Percentiles rank a stretch among this genome's conserved stretches.
Evolutionary conservation across 2,888 invertebrate genomes (phyloP).

Genomic region (Scelioninae gen. 1): DNA sequence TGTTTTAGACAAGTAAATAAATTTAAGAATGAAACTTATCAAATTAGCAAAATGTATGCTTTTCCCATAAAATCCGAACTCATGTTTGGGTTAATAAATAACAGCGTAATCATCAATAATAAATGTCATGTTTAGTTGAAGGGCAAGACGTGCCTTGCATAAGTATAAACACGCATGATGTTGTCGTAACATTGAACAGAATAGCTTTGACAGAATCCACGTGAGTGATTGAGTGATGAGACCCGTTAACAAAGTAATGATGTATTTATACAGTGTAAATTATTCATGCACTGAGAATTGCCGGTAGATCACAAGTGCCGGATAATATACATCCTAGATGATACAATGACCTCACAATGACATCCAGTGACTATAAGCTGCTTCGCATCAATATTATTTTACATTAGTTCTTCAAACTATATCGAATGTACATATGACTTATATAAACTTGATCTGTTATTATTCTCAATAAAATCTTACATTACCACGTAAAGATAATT

Average conservation of each 20-base stretch:
- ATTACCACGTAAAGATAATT: no score
- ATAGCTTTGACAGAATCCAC: conserved; percentile 56
- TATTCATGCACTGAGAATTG: conserved; percentile 53
- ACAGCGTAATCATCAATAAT: conserved; percentile 19
- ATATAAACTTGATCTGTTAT: no score
- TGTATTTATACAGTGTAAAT: conserved; percentile 73
- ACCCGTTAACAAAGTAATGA: conserved; percentile 73
- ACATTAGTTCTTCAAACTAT: conserved; percentile 12
- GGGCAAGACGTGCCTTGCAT: conserved; percentile 25
- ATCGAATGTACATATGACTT: neutral
- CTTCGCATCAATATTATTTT: conserved; percentile 26
- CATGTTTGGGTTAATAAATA: neutral
- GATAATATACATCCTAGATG: conserved; percentile 52
- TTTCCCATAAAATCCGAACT: no score
- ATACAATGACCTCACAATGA: conserved; percentile 63
- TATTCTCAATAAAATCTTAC: no score
- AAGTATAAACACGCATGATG: conserved; percentile 27
- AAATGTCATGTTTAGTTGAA: conserved; percentile 43
- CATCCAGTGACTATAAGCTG: conserved; percentile 30
- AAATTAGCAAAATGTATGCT: no score
- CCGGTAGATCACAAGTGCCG: conserved; percentile 55
- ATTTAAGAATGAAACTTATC: no score
- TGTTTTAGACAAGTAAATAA: no score
- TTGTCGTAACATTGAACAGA: conserved; percentile 32
- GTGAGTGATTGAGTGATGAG: conserved; percentile 72